Base-by-base conservation (phyloP, 2,113 vertebrate species). In the Genyomyrus donnyi region DNA sequence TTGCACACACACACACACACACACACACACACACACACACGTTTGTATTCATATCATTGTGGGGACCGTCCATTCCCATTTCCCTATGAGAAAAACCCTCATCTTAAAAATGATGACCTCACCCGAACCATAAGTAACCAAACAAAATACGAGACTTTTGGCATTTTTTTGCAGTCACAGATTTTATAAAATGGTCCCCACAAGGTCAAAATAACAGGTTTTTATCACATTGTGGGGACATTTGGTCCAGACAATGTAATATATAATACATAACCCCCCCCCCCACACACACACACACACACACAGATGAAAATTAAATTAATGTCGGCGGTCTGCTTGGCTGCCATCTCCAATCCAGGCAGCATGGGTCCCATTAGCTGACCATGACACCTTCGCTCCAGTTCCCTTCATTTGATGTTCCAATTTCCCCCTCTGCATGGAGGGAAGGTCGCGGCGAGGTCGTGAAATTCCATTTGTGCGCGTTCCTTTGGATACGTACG, bases 401-500 rank as follows among this genome's bases (percentile, higher is more conserved):
- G 80, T 90, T 58, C 92, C 90, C 92, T 42, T 85, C 48, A 70
- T 93, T 93, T 94, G 90, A 93, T 90, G 92, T 90, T 87, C 52
- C 91, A 92, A 92, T 93, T 92, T 90, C 93, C 91, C 91, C 92
- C 87, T 27, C 52, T 84, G 89, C 53, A 24, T n/a, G 66, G 53
- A 92, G 88, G 90, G 92, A 87, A 92, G 91, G 93, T 85, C 45
- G 74, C 53, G 85, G 89, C 80, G 90, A 91, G 77, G 91, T 89
- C 1, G 31, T 42, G 11, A 89, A 92, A 88, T 91, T 92, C 88
- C 88, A 93, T 85, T 48, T 85, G 7, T n/a, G 83, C 7, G 8
- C 45, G 19, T 83, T 85, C 87, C 92, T 93, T 93, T 91, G 90
- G 94, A 91, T 91, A 92, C 91, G 89, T 91, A 92, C 91, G 93